Evolutionary conservation across 2,797 vertebrate genomes (phyloP).

Genomic region (Tapera naevia): DNA sequence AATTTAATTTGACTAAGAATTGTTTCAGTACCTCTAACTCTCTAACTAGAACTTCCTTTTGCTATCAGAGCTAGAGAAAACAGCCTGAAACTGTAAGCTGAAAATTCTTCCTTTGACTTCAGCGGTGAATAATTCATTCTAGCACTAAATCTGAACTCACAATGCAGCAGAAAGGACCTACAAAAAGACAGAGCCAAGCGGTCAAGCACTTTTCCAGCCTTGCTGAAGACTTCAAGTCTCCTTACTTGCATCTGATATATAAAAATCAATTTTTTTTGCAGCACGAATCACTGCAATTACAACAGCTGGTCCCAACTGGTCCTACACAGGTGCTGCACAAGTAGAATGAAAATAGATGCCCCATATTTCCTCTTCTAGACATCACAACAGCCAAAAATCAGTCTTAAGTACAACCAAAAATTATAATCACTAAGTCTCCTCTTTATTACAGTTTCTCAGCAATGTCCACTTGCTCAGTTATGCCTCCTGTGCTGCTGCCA

Average conservation of each 20-base stretch:
- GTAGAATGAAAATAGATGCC: neutral
- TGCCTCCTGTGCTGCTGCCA: neutral
- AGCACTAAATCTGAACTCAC: neutral
- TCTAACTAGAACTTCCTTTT: neutral
- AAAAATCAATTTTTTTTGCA: neutral
- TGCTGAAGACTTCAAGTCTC: neutral
- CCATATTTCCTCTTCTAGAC: neutral
- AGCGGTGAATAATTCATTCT: neutral
- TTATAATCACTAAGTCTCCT: neutral
- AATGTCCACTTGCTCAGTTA: neutral
- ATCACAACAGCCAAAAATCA: neutral
- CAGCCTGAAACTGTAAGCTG: neutral
- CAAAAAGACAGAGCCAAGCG: neutral
- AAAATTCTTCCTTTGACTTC: neutral
- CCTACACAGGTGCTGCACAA: neutral
- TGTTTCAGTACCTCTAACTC: neutral
- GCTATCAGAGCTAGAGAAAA: neutral
- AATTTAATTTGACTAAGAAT: neutral
- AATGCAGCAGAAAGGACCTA: neutral
- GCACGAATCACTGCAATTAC: neutral
- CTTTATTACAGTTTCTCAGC: neutral
- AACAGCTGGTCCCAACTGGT: neutral
- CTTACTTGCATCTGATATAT: neutral
- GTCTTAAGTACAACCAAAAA: neutral
- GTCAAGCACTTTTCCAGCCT: neutral